Conservation (phyloP, 2,888 invertebrate genomes). For the Aleiodes alternator region DNA sequence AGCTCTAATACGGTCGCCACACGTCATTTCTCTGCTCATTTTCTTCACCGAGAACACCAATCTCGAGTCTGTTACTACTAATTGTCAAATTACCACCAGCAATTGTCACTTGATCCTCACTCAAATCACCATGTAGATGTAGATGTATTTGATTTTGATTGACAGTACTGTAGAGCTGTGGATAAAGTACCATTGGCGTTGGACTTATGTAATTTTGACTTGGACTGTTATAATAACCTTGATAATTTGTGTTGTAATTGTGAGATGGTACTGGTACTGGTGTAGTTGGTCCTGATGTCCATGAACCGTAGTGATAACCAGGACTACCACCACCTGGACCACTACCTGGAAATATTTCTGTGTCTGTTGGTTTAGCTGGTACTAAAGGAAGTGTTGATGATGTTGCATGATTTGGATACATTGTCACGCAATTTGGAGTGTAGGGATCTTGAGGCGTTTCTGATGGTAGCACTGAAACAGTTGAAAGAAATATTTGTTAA, state of each 20-base stretch:
- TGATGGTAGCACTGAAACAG: constrained; percentile 63
- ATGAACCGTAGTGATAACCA: constrained; percentile 73
- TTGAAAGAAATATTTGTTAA: constrained; percentile 1
- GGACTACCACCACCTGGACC: constrained; percentile 65
- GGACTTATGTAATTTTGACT: constrained; percentile 81
- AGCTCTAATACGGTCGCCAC: constrained; percentile 86
- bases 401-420: constrained; percentile 68
- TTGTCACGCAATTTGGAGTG: constrained; percentile 71
- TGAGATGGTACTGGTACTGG: constrained; percentile 79
- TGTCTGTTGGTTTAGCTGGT: constrained; percentile 63
- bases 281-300: constrained; percentile 77
- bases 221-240: constrained; percentile 83
- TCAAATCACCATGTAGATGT: constrained; percentile 80
- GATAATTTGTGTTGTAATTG: constrained; percentile 81
- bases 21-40: constrained; percentile 79
- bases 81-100: constrained; percentile 76
- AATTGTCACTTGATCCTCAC: constrained; percentile 72
- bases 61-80: constrained; percentile 77
- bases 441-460: constrained; percentile 70
- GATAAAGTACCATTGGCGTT: constrained; percentile 84
- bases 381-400: constrained; percentile 62
- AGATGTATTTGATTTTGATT: constrained; percentile 92
- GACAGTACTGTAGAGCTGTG: constrained; percentile 88
- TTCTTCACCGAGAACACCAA: constrained; percentile 76
- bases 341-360: constrained; percentile 64